A percentile compares a stretch with the other conserved stretches of the same genome.
Conservation (phyloP, 2,797 vertebrate genomes). For the Enteromius trimaculatus region DNA sequence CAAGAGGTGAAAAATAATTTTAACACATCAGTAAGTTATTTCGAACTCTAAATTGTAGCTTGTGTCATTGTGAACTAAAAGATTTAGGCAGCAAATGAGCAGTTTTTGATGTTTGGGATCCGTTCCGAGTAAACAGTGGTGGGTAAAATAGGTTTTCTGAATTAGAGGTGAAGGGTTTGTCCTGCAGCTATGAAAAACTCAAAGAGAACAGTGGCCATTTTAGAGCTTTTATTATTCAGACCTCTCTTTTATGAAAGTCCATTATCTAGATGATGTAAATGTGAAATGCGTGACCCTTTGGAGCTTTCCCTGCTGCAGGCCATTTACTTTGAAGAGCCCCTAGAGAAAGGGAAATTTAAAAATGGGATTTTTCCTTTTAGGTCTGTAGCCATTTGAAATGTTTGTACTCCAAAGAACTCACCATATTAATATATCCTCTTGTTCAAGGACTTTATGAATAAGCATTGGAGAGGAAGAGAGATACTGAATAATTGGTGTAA, state of each 20-base stretch:
- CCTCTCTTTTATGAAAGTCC: conserved; percentile 4
- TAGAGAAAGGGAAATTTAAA: neutral
- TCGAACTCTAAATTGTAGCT: conserved; percentile 22
- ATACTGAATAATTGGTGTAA: conserved; percentile 78
- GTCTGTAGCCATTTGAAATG: neutral
- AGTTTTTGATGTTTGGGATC: neutral
- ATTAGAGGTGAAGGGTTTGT: neutral
- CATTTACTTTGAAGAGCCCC: conserved; percentile 17
- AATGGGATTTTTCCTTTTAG: conserved; percentile 1
- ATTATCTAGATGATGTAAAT: conserved; percentile 14
- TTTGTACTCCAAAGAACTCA: neutral
- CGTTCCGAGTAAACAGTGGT: neutral
- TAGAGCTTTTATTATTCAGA: conserved; percentile 14
- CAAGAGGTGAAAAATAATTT: conserved; percentile 31
- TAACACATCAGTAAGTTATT: conserved; percentile 24
- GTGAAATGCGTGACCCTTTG: conserved; percentile 18
- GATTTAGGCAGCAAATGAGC: conserved; percentile 9
- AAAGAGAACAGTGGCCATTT: neutral
- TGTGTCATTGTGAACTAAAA: conserved; percentile 21
- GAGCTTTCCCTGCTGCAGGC: conserved; percentile 14
- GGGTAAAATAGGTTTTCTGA: neutral
- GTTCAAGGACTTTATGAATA: conserved; percentile 27
- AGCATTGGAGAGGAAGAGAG: neutral
- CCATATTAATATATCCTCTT: neutral
- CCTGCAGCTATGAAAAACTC: conserved; percentile 11